A percentile compares a stretch with the other conserved stretches of the same genome.
Evolutionary conservation across 2,797 vertebrate species (phyloP).

Genomic region (Helostoma temminkii): DNA sequence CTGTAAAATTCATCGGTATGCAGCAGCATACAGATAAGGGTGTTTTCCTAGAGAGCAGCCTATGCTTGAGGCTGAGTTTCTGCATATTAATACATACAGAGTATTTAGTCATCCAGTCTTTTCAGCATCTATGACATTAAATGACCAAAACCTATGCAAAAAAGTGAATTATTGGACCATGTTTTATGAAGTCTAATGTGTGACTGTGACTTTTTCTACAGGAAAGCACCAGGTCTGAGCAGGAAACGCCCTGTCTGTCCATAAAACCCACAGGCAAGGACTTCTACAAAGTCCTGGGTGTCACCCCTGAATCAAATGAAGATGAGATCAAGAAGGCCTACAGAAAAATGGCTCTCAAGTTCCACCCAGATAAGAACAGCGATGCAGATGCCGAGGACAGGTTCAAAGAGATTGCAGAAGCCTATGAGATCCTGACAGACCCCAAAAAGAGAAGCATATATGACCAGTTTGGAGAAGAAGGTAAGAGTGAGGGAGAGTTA

Average conservation of each 20-base stretch:
- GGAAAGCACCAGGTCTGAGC: slow-evolving; percentile 81
- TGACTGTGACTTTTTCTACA: slow-evolving; percentile 50
- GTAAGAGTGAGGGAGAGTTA: slow-evolving; percentile 71
- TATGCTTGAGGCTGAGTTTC: not conserved
- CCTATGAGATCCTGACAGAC: slow-evolving; percentile 94
- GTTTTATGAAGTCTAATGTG: slow-evolving; percentile 6
- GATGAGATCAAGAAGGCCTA: slow-evolving; percentile 98
- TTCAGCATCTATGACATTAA: not conserved
- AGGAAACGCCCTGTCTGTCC: slow-evolving; percentile 77
- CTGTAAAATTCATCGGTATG: slow-evolving; percentile 33
- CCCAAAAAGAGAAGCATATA: slow-evolving; percentile 92
- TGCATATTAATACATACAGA: slow-evolving; percentile 34
- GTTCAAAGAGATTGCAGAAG: slow-evolving; percentile 90
- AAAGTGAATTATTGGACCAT: not conserved
- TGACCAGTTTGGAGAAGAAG: slow-evolving; percentile 96
- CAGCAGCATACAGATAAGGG: slow-evolving; percentile 36
- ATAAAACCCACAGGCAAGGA: slow-evolving; percentile 91
- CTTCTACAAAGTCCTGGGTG: slow-evolving; percentile 95
- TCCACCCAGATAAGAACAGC: slow-evolving; percentile 90
- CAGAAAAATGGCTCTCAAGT: slow-evolving; percentile 95
- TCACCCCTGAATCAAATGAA: slow-evolving; percentile 90
- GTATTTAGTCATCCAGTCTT: slow-evolving; percentile 20
- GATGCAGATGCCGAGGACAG: slow-evolving; percentile 83
- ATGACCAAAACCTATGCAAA: not conserved
- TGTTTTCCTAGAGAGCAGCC: slow-evolving; percentile 18